Base-by-base conservation (phyloP, 1,140 invertebrate species). In the Coptotermes formosanus region DNA sequence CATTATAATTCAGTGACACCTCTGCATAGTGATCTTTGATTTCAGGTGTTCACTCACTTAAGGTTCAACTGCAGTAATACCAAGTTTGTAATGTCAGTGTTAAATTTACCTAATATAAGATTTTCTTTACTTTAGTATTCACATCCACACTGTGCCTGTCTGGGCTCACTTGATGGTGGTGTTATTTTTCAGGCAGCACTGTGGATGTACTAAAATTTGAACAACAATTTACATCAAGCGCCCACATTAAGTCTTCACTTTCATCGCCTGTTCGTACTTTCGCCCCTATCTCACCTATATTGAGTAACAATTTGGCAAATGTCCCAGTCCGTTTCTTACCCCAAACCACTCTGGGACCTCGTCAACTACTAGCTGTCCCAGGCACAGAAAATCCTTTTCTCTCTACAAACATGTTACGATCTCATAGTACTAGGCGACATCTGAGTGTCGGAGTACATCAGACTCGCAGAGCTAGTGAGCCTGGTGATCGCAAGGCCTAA, bases 191-290 rank as follows among this genome's bases (percentile, higher is more conserved):
- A 75, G 64, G 64, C n/a, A 75, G 7, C n/a, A 30, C 64, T 30
- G 30, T 75, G 64, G 64, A 75, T 30, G 25, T 75, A 75, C 64
- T 75, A 75, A 75, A 75, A 75, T 75, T 75, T 75, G 64, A 75
- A 30, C 64, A 75, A 75, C 64, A 75, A 25, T 75, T 75, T 14
- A 75, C 43, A 59, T 7, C 83, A 25, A 59, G 52, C 30, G n/a
- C 83, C n/a, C 83, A 84, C 16, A 84, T 84, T n/a, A 32, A 59
- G 45, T 84, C 83, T n/a, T 84, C 83, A 59, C 16, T 52, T 8
- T 84, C 83, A 52, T 84, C 83, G 45, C 83, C 83, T 52, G 52
- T 84, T 52, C 45, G 83, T 52, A 84, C 83, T n/a, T 84, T 84
- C 55, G 23, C 83, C 45, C 9, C 83, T 32, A 25, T 84, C 16